phyloP scores from a whole-genome alignment of 1,140 invertebrate genomes.

The Diploscapter pachys region DNA sequence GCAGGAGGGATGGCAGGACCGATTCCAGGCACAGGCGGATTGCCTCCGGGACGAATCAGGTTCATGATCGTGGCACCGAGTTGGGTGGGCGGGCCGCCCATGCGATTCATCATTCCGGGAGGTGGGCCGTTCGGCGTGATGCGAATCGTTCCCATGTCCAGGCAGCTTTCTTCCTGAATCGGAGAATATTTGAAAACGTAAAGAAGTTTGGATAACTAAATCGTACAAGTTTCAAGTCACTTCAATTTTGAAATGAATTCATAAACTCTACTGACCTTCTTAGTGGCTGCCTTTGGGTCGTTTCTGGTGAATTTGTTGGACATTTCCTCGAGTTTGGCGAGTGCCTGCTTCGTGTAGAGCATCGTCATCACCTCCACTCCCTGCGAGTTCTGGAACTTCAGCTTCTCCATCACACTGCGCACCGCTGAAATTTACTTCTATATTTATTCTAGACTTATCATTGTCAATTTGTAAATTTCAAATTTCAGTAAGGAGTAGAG shows the following conservation, averaged over 20 bases:
- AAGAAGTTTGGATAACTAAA: too few relatives aligned
- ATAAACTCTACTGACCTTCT: slow-evolving; percentile 61
- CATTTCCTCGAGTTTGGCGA: slow-evolving; percentile 68
- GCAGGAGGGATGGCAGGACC: not conserved
- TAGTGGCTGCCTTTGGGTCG: slow-evolving; percentile 74
- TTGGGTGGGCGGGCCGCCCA: slow-evolving; percentile 63
- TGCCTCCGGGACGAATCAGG: too few relatives aligned
- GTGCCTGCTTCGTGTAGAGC: slow-evolving; percentile 85
- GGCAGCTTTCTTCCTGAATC: slow-evolving; percentile 41
- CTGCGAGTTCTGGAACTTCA: slow-evolving; percentile 82
- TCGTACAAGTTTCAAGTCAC: too few relatives aligned
- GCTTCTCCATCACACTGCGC: slow-evolving; percentile 80
- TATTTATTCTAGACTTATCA: too few relatives aligned
- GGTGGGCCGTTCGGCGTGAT: slow-evolving; percentile 59
- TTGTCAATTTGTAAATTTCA: not conserved
- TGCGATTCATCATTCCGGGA: slow-evolving; percentile 56
- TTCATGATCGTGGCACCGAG: too few relatives aligned
- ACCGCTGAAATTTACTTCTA: slow-evolving; percentile 63
- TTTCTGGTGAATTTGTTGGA: slow-evolving; percentile 51
- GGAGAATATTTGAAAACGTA: not conserved
- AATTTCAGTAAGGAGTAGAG: not conserved
- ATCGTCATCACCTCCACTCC: slow-evolving; percentile 90
- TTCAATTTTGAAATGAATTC: too few relatives aligned
- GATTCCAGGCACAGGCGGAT: too few relatives aligned
- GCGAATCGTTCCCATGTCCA: slow-evolving; percentile 51